Base-by-base conservation (phyloP, 2,888 invertebrate genomes). In the Chirona hameri region DNA sequence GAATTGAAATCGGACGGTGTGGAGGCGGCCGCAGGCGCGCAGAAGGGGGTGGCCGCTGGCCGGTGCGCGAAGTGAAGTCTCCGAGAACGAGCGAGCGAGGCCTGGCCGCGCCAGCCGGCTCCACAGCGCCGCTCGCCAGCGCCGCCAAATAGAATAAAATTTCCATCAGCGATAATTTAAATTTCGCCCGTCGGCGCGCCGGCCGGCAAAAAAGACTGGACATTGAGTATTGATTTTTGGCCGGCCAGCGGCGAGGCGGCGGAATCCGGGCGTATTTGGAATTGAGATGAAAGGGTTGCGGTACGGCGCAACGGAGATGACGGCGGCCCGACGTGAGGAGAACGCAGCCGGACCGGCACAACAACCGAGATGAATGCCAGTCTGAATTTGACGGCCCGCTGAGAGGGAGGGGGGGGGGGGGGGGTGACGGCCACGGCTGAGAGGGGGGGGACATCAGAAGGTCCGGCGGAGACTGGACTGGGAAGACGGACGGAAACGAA, bases 281-380 rank as follows among this genome's bases (percentile, higher is more conserved):
- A 76, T 76, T 76, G 76, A 76, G 76, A 76, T 76, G 76, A 76
- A 76, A 76, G 76, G 76, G 76, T 76, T 76, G 76, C 76, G 27
- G 76, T 24, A 39, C 18, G 15, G 76, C 46, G 39, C 76, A 24
- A 5, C 15, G 39, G 72, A 21, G 60, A 60, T 60, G 60, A 60
- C 60, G 60, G 60, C 24, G 24, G 27, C 21, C 76, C 39, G 31
- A 27, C 72, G 76, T 21, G 76, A 10, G 72, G 39, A 39, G 39
- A n/a, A 46, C 39, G 72, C 72, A 31, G 27, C 72, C 15, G 72
- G 18, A 31, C 31, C 1, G 72, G 1, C 69, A 69, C 29, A 72
- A 29, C 31, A 72, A 72, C 72, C 15, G 10, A 72, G 72, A 72
- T 29, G 72, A 72, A 31, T 72, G 72, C 72, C 18, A 14, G 18